Evolutionary conservation across 2,797 vertebrate species (phyloP), one percentile per base, ranked within the genome.

Genomic region (Sebastes taczanowskii): DNA sequence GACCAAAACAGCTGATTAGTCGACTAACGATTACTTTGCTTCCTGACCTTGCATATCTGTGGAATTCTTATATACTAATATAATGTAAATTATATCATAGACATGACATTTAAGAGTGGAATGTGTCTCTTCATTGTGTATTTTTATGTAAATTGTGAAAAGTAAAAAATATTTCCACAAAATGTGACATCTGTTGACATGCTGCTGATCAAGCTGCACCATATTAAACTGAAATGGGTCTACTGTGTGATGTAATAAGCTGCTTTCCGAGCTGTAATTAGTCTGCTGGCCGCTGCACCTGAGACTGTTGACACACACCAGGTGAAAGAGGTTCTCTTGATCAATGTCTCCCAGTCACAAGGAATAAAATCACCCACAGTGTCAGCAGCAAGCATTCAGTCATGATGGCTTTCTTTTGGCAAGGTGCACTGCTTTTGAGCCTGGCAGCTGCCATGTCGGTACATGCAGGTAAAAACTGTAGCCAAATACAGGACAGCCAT

Each of bases 381-480:
- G 2, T 11, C 1, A 8, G 3, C 0, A 11, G 0, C 0, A 0
- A 1, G 1, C 0, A 4, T 78, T 27, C 76, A 80, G 78, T 86
- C 82, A 88, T 52, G 63, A 95, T 95, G 95, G 79, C 66, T 63
- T 74, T 38, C 8, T 42, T 73, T 75, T 86, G 87, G 78, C 42
- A 55, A 7, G 2, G 73, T 78, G 79, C 14, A 0, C 13, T 85
- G 16, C 22, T 91, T 1, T 1, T 89, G 22, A 76, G 56, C 66
- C 11, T 94, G 30, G 73, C 42, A 14, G 77, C 30, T n/a, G 71
- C 30, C 4, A 0, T 76, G 13, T 65, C 55, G 4, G 89, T 83
- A 4, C 25, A 73, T 67, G 92, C 94, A 94, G 94, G 95, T 95
- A 88, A 11, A 66, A 5, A 0, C 20, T 32, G 4, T 3, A 2